These are phyloP conservation scores for Pogonocherus hispidulus DNA, from an alignment of 2,888 invertebrate genomes.

Conservation along the genomic window DNA sequence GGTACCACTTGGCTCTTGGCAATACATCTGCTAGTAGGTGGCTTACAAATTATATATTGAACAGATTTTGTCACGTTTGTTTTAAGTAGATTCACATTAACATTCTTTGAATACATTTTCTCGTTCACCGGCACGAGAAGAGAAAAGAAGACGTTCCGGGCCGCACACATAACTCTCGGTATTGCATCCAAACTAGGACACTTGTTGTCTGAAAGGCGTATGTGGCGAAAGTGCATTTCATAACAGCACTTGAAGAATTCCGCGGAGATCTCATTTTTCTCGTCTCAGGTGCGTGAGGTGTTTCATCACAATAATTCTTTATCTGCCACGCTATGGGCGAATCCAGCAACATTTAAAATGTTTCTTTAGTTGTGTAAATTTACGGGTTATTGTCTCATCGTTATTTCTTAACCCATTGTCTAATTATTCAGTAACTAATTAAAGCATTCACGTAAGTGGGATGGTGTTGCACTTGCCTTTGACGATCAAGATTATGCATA, in stretches of 20 bases:
- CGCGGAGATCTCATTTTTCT: slow-evolving; percentile 28
- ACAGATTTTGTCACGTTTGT: too few species aligned
- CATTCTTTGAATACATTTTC: neutral
- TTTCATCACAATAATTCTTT: slow-evolving; percentile 18
- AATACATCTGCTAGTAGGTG: too few species aligned
- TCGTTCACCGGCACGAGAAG: neutral
- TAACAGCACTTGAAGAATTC: slow-evolving; percentile 29
- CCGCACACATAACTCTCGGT: slow-evolving; percentile 24
- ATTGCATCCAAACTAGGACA: slow-evolving; percentile 31
- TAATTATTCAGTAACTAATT: slow-evolving; percentile 10
- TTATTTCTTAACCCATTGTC: slow-evolving; percentile 9
- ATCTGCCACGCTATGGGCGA: neutral
- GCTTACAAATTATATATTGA: too few species aligned
- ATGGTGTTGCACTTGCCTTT: neutral
- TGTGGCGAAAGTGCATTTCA: slow-evolving; percentile 33
- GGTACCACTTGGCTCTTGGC: too few species aligned
- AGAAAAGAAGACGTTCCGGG: slow-evolving; percentile 26
- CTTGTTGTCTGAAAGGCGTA: slow-evolving; percentile 35
- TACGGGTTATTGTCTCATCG: slow-evolving; percentile 17
- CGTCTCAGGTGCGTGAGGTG: slow-evolving; percentile 26
- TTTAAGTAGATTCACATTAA: too few species aligned
- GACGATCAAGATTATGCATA: slow-evolving; percentile 1
- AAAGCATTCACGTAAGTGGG: slow-evolving; percentile 1
- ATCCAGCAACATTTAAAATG: slow-evolving; percentile 2
- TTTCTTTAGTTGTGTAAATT: slow-evolving; percentile 20